Evolutionary conservation across 2,888 invertebrate genomes (phyloP), one percentile per base, ranked within the genome.

Genomic region (Taenaris catops): DNA sequence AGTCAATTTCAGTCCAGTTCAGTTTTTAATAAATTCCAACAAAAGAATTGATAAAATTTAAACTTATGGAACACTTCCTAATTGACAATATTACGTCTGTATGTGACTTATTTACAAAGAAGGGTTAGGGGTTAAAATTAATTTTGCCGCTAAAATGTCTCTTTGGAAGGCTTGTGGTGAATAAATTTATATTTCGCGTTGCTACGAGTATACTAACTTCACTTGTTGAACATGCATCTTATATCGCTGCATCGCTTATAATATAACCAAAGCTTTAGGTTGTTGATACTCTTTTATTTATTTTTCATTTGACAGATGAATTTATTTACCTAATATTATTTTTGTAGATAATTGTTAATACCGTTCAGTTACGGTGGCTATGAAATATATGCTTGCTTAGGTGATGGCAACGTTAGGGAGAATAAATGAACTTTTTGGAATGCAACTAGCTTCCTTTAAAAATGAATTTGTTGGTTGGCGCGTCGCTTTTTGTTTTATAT

Each of bases 361-460:
- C 24, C 55, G 58, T 53, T 49, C 16, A 53, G 53, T 55, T 57
- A 46, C 46, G 45, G 50, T 50, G 62, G 63, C 64, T 73, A 71
- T 70, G 65, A 65, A 54, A 40, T 37, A 49, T 45, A n/a, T 47
- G 59, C 57, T 65, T 62, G 58, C 52, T 54, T 53, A 53, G 45
- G 16, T 33, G 17, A 36, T 7, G 16, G 29, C 25, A n/a, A 29
- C n/a, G 25, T 19, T 29, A 16, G 6, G 16, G 29, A 25, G 12
- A 29, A 19, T 29, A 21, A 21, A 19, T 10, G 21, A 56, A 57
- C 65, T 65, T 31, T n/a, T 23, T 23, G 31, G 31, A 16, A 58
- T 63, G 63, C 64, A 56, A 56, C 53, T 63, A 67, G 63, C 66
- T 69, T 67, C 61, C 60, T 66, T 64, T 58, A 55, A 60, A 28